Evolutionary conservation across 2,113 vertebrate genomes (phyloP), one percentile per base, ranked within the genome.

Genomic region (Dasyornis broadbenti): DNA sequence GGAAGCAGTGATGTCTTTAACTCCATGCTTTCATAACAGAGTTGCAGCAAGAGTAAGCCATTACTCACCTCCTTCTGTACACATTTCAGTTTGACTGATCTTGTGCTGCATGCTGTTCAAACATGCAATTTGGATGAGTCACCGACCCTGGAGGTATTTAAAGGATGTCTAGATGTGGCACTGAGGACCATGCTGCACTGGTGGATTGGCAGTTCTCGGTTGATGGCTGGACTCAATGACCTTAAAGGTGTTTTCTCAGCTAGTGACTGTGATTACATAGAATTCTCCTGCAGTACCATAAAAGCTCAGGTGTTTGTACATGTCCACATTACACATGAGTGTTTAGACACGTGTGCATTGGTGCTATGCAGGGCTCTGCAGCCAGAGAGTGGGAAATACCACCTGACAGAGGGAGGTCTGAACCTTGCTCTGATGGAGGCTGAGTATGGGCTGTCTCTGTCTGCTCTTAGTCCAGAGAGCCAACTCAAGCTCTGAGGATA

Each of bases 401-500:
- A 18, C 31, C 19, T 59, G 52, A 26, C 8, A 39, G 20, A 66
- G 12, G 23, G 12, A 47, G 15, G 18, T 5, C 15, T 68, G 68
- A 64, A 31, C 14, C 9, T 30, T 23, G 13, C 7, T 14, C 24
- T 65, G 15, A 16, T 1, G 31, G 27, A 40, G 28, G 6, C 27
- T 81, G 17, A 37, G 21, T 1, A 0, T 11, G 33, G 22, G 2
- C 2, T 35, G 1, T 7, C 20, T 56, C n/a, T 17, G 1, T 3
- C 27, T 69, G 17, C 7, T 45, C 11, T 42, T 53, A 42, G 9
- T 54, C 19, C 19, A 49, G 27, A 88, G 39, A 60, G 30, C 7
- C 30, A 26, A 30, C 7, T 39, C 11, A 3, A 59, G 39, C 40
- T 72, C 40, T 40, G 10, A 56, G 7, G 23, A 4, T 21, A 10